Conservation (phyloP, 2,888 invertebrate species). For the Agrypnus murinus region DNA sequence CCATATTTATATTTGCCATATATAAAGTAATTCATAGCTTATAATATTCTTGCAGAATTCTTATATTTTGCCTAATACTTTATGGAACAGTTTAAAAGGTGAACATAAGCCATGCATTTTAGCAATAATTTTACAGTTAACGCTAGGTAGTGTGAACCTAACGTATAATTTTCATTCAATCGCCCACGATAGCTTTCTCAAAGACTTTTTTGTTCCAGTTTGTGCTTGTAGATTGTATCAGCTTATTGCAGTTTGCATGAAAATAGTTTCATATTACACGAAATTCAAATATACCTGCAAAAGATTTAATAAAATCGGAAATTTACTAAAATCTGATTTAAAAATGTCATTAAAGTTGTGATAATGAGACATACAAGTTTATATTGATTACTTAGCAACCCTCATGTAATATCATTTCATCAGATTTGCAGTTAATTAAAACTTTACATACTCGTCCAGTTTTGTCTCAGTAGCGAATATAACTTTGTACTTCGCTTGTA, state of each 20-base stretch:
- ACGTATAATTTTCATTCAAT: constrained; percentile 25
- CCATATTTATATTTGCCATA: too few relatives aligned
- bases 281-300: not conserved
- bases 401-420: constrained; percentile 23
- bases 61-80: too few relatives aligned
- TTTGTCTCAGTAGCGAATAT: too few relatives aligned
- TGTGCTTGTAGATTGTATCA: constrained; percentile 2
- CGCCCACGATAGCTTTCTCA: constrained; percentile 4
- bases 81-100: too few relatives aligned
- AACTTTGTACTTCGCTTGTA: too few relatives aligned
- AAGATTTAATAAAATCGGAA: constrained; percentile 9
- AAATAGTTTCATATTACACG: not conserved
- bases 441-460: not conserved
- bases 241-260: constrained; percentile 8
- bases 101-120: constrained; percentile 52
- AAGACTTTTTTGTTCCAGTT: not conserved
- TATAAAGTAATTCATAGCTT: too few relatives aligned
- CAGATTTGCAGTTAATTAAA: constrained; percentile 13
- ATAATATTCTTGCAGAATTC: too few relatives aligned
- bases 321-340: not conserved
- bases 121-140: constrained; percentile 42
- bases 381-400: constrained; percentile 15
- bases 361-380: constrained; percentile 14
- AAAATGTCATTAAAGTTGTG: constrained; percentile 14
- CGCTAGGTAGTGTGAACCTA: constrained; percentile 29